Conservation (phyloP, 2,113 vertebrate species). For the Ardeotis arabs region DNA sequence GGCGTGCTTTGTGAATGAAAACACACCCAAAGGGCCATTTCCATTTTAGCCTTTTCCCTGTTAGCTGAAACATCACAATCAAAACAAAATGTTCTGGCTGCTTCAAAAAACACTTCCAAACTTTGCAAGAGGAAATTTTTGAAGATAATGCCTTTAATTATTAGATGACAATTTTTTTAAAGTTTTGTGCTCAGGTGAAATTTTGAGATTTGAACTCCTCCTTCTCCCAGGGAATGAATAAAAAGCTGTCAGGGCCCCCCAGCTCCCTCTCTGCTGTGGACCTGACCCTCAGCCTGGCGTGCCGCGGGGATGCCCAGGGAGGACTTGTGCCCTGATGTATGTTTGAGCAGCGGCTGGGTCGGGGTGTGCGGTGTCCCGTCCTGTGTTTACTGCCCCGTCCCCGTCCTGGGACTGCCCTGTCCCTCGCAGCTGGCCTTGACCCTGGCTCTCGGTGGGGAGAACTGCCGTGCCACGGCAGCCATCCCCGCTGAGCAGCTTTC, state of each 20-base stretch:
- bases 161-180: neutral
- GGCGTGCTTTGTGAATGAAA: neutral
- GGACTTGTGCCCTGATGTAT: neutral
- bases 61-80: neutral
- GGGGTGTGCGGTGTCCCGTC: rapidly evolving
- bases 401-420: neutral
- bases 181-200: neutral
- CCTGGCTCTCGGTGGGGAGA: rapidly evolving
- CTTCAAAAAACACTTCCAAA: neutral
- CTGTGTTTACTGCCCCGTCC: neutral
- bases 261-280: neutral
- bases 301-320: neutral
- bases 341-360: neutral
- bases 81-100: neutral
- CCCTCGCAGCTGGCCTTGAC: neutral
- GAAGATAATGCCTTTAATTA: neutral
- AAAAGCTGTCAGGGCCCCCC: neutral
- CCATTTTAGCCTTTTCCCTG: neutral
- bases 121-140: neutral
- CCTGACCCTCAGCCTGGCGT: neutral
- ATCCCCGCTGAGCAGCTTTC: neutral
- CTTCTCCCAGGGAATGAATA: neutral
- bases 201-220: neutral
- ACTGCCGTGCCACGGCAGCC: rapidly evolving
- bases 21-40: neutral